Conservation (phyloP, 2,113 vertebrate species). For the Alosa alosa region DNA sequence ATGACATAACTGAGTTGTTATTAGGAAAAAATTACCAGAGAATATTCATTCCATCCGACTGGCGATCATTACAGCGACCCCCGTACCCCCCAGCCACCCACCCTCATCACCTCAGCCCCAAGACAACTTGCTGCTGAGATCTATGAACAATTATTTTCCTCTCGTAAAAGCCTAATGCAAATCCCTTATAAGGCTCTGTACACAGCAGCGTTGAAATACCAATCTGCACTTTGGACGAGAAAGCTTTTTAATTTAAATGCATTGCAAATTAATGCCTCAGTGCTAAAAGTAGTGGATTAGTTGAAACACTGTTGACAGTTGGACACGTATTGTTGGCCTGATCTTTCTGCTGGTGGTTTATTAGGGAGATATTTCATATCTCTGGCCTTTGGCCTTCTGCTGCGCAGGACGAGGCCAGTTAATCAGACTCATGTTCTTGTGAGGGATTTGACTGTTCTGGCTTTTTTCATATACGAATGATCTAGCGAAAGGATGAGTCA, state of each 20-base stretch:
- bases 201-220: not conserved
- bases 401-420: not conserved
- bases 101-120: not conserved
- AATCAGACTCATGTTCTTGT: not conserved
- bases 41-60: not conserved
- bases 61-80: slow-evolving; percentile 12
- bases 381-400: not conserved
- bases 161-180: slow-evolving; percentile 25
- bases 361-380: not conserved
- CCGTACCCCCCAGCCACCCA: not conserved
- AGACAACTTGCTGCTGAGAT: slow-evolving; percentile 15
- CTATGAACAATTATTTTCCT: slow-evolving; percentile 31
- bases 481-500: not conserved
- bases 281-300: slow-evolving; percentile 7
- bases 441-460: not conserved
- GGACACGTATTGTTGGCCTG: slow-evolving; percentile 3
- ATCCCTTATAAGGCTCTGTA: slow-evolving; percentile 9
- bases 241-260: not conserved
- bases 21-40: slow-evolving; percentile 27
- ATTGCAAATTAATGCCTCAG: not conserved
- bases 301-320: not conserved
- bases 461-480: not conserved
- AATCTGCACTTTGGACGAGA: not conserved
- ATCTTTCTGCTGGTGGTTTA: not conserved
- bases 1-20: not conserved